phyloP scores from a whole-genome alignment of 64 coral and sea anemone genomes.

The Montipora cactus region DNA sequence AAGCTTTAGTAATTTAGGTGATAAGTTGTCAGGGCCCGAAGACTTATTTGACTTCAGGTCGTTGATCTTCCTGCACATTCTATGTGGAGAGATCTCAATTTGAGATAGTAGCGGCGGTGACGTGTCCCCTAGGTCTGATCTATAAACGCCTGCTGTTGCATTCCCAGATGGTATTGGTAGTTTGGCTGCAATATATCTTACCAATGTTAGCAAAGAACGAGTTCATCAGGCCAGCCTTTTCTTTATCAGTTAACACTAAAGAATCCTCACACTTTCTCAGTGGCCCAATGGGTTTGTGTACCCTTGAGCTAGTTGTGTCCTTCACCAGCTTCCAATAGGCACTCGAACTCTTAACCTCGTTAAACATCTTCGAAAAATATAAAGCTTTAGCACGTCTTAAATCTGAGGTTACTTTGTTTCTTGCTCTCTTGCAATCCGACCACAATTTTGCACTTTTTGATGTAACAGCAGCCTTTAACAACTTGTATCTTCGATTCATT shows the following conservation, averaged over 20 bases:
- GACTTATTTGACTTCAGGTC: too few species aligned
- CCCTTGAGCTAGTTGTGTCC: too few species aligned
- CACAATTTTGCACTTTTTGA: too few species aligned
- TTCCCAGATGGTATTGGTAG: neutral
- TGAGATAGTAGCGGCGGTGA: neutral
- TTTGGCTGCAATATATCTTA: neutral
- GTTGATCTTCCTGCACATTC: too few species aligned
- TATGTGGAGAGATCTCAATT: neutral
- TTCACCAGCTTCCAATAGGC: too few species aligned
- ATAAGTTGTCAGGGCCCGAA: too few species aligned
- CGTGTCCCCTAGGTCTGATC: too few species aligned
- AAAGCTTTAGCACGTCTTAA: neutral
- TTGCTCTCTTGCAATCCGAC: neutral
- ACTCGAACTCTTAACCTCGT: too few species aligned
- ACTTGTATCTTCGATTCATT: too few species aligned
- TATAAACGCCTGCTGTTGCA: too few species aligned
- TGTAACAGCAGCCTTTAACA: too few species aligned
- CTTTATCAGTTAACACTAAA: neutral
- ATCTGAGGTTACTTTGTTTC: constrained; percentile 9
- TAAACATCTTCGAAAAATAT: neutral
- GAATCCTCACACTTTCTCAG: neutral
- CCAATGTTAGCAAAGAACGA: neutral
- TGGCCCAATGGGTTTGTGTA: neutral
- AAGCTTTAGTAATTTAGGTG: too few species aligned
- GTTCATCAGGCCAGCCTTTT: constrained; percentile 2